Percentiles rank a stretch among this genome's conserved stretches.
phyloP scores from a whole-genome alignment of 2,888 invertebrate genomes.

The Scaptomyza polygonia region DNA sequence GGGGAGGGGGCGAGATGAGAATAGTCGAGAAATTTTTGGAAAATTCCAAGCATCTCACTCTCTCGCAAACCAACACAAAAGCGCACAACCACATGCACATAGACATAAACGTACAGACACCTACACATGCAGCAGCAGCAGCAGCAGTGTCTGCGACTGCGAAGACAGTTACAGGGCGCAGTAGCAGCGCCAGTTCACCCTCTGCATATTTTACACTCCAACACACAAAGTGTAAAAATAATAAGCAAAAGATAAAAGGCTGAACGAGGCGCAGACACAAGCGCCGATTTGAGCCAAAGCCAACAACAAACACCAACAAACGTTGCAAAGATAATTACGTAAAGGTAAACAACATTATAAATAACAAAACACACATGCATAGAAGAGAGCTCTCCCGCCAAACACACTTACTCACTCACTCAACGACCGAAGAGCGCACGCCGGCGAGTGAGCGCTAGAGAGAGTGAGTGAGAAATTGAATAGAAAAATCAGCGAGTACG shows the following conservation, averaged over 20 bases:
- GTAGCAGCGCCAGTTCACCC: conserved; percentile 40
- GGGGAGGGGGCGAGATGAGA: conserved; percentile 16
- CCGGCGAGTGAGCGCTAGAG: conserved; percentile 41
- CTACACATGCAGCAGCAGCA: conserved; percentile 39
- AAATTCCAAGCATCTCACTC: conserved; percentile 72
- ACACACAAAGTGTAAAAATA: conserved; percentile 21
- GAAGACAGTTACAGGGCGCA: conserved; percentile 42
- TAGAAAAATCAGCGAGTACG: conserved; percentile 42
- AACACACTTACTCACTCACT: conserved; percentile 23
- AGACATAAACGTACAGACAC: conserved; percentile 26
- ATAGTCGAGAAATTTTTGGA: conserved; percentile 67
- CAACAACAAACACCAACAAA: conserved; percentile 42
- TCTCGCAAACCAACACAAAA: conserved; percentile 8
- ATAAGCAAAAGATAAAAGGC: conserved; percentile 30
- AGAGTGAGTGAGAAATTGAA: conserved; percentile 1
- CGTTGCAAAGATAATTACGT: conserved; percentile 78
- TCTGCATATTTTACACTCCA: conserved; percentile 11
- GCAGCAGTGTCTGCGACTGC: conserved; percentile 11
- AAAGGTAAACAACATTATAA: conserved; percentile 79
- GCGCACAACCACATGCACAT: conserved; percentile 16
- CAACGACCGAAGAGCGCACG: conserved; percentile 25
- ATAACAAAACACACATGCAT: conserved; percentile 58
- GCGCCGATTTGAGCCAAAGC: conserved; percentile 16
- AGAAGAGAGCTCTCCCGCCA: conserved; percentile 30
- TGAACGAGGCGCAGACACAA: conserved; percentile 26